Conservation (phyloP, 2,113 vertebrate genomes). For the Pluvialis apricaria region DNA sequence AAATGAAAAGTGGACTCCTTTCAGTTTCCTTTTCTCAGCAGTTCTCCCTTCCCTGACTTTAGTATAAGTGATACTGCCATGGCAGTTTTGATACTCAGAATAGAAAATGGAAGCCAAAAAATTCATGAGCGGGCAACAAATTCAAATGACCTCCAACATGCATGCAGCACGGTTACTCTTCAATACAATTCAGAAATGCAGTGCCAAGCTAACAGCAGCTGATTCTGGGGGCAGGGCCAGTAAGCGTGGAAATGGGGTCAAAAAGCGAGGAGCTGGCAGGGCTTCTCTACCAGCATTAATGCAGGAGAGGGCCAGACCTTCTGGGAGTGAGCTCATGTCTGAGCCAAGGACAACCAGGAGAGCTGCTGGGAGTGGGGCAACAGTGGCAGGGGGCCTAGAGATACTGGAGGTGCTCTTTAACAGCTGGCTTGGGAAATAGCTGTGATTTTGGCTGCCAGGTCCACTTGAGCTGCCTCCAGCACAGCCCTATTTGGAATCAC, state of each 20-base stretch:
- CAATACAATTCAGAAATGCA: not conserved
- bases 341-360: not conserved
- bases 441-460: not conserved
- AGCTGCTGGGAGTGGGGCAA: not conserved
- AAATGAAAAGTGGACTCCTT: not conserved
- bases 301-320: not conserved
- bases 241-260: not conserved
- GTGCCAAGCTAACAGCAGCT: not conserved
- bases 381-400: not conserved
- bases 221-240: not conserved
- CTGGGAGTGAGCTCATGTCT: not conserved
- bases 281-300: not conserved
- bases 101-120: not conserved
- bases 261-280: not conserved
- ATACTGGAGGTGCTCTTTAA: not conserved
- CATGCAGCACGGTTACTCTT: not conserved
- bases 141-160: not conserved
- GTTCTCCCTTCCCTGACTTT: not conserved
- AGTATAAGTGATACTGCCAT: not conserved
- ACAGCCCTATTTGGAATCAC: not conserved
- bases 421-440: not conserved
- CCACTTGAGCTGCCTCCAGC: not conserved
- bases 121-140: not conserved
- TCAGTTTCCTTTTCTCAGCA: conserved; percentile 16
- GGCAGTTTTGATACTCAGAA: not conserved